A percentile compares a stretch with the other conserved stretches of the same genome.
Evolutionary conservation across 2,888 invertebrate species (phyloP).

Genomic region (Spilosoma lubricipeda): DNA sequence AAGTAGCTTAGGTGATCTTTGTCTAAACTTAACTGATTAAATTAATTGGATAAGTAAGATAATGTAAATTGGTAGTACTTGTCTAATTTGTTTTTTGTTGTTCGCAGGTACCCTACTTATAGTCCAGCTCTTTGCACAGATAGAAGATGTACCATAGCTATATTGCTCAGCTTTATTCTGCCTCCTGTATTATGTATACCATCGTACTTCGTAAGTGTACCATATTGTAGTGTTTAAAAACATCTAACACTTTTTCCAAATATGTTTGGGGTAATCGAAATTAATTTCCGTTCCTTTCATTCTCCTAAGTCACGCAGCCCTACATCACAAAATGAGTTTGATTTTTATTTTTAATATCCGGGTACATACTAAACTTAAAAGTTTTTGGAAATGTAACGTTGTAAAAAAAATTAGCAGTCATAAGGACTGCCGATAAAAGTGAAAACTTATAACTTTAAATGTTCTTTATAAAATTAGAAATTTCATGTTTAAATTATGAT

Average conservation of each 20-base stretch:
- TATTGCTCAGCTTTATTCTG: slow-evolving; percentile 90
- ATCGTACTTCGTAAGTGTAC: slow-evolving; percentile 89
- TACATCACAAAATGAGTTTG: background rate
- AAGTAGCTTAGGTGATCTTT: background rate
- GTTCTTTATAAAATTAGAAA: no score
- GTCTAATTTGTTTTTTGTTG: slow-evolving; percentile 13
- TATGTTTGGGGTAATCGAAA: background rate
- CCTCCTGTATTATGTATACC: slow-evolving; percentile 94
- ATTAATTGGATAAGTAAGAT: background rate
- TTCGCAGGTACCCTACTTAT: slow-evolving; percentile 69
- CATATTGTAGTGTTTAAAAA: no score
- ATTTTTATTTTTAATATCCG: background rate
- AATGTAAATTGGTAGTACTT: background rate
- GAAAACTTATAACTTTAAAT: no score
- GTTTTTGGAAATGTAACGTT: no score
- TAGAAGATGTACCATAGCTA: slow-evolving; percentile 91
- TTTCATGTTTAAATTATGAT: no score
- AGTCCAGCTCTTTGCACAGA: slow-evolving; percentile 88
- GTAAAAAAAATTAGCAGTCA: no score
- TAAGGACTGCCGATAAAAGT: no score
- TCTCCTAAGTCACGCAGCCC: background rate
- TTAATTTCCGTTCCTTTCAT: background rate
- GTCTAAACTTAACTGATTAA: background rate
- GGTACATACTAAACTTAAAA: background rate
- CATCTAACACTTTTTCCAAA: background rate